A percentile compares a stretch with the other conserved stretches of the same genome.
Conservation (phyloP, 92 coral and sea anemone species). For the Desmophyllum pertusum region DNA sequence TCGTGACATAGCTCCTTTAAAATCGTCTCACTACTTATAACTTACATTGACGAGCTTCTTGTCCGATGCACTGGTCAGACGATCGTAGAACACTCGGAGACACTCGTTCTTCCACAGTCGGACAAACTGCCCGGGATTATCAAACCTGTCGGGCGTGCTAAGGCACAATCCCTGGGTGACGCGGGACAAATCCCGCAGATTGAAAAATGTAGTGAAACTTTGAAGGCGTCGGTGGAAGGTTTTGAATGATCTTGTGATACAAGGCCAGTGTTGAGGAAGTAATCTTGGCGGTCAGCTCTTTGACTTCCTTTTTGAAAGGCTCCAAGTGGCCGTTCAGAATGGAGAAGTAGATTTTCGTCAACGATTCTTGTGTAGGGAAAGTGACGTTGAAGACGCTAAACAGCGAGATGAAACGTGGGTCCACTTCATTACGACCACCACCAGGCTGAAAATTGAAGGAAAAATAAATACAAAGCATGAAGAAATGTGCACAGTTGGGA, state of each 20-base stretch:
- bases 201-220: constrained; percentile 99
- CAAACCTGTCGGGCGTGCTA: constrained; percentile 95
- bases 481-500: too few relatives aligned
- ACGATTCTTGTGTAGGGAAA: constrained; percentile 93
- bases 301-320: constrained; percentile 86
- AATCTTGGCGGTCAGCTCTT: constrained; percentile 69
- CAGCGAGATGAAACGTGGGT: constrained; percentile 96
- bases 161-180: constrained; percentile 98
- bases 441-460: constrained; percentile 75
- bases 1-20: too few relatives aligned
- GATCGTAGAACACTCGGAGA: constrained; percentile 98
- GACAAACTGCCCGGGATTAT: constrained; percentile 84
- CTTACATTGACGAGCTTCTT: constrained; percentile 71
- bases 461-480: background rate
- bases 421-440: constrained; percentile 99
- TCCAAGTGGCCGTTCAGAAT: constrained; percentile 91
- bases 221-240: constrained; percentile 97
- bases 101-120: constrained; percentile 99
- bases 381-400: constrained; percentile 99
- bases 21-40: background rate
- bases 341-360: constrained; percentile 91
- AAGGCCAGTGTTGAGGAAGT: constrained; percentile 90
- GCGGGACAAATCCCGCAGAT: constrained; percentile 97
- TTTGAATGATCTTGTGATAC: constrained; percentile 82
- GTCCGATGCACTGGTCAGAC: constrained; percentile 84